Percentiles rank a stretch among this genome's conserved stretches.
These are phyloP conservation scores for Smutsia temminckii DNA, from an alignment of 2,797 vertebrate genomes.

Conservation along the genomic window DNA sequence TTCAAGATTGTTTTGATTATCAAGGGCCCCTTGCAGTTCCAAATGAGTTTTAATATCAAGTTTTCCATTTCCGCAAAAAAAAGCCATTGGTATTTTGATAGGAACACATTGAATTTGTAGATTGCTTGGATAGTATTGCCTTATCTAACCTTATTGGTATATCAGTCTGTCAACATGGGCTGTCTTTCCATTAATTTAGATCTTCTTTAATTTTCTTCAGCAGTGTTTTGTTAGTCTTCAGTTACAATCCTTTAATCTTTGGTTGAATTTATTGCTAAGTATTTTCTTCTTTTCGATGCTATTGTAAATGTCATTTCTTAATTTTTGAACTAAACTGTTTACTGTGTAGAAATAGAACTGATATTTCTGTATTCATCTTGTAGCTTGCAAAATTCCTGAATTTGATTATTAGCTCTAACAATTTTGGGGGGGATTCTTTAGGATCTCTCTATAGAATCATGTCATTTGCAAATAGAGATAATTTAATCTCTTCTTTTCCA, in stretches of 20 bases:
- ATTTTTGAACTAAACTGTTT: slow-evolving; percentile 5
- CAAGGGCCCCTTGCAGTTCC: background rate
- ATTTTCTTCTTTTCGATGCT: background rate
- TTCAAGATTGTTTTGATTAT: background rate
- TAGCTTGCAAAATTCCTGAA: background rate
- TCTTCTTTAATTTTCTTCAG: background rate
- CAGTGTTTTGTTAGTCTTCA: background rate
- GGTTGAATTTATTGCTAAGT: background rate
- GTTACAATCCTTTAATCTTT: background rate
- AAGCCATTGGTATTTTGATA: background rate
- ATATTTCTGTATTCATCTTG: background rate
- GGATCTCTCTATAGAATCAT: background rate
- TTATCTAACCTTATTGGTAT: background rate
- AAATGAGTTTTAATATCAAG: background rate
- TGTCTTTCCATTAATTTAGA: background rate
- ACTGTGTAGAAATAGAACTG: background rate
- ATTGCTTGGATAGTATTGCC: background rate
- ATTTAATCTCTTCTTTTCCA: background rate
- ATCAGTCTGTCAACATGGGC: background rate
- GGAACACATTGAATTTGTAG: background rate
- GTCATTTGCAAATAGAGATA: background rate
- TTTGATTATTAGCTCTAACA: background rate
- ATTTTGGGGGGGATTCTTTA: background rate
- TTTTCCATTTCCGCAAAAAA: background rate
- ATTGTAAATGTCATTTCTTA: background rate